A percentile compares a stretch with the other conserved stretches of the same genome.
Evolutionary conservation across 2,797 vertebrate species (phyloP).

Genomic region (Chelidonichthys spinosus): DNA sequence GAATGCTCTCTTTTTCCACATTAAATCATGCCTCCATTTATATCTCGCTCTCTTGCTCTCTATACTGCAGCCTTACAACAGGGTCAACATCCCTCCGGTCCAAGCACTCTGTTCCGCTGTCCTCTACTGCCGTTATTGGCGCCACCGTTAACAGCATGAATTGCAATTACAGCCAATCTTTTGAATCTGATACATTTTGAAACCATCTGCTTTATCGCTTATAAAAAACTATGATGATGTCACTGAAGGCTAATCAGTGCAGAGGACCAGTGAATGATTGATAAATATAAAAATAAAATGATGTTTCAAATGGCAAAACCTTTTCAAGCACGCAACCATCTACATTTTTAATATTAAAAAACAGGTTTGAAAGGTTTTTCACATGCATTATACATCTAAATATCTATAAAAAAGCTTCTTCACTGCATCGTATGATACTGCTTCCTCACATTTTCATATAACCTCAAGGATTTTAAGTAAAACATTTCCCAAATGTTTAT

Average conservation of each 20-base stretch:
- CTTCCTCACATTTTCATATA: background rate
- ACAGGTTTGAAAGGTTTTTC: background rate
- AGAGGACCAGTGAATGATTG: conserved; percentile 6
- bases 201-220: conserved; percentile 44
- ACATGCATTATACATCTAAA: too few relatives aligned
- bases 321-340: background rate
- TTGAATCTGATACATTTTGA: conserved; percentile 28
- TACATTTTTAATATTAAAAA: background rate
- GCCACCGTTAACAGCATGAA: conserved; percentile 24
- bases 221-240: conserved; percentile 43
- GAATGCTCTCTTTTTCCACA: conserved; percentile 21
- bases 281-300: background rate
- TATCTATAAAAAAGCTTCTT: background rate
- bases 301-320: conserved; percentile 1
- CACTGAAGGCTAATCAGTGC: conserved; percentile 16
- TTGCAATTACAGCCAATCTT: conserved; percentile 37
- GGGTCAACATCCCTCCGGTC: conserved; percentile 52
- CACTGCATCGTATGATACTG: background rate
- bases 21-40: conserved; percentile 28
- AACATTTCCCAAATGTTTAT: background rate
- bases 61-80: conserved; percentile 39
- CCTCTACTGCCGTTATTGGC: conserved; percentile 32
- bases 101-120: conserved; percentile 9
- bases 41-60: conserved; percentile 2
- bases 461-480: background rate